Base-by-base conservation (phyloP, 2,797 vertebrate species). In the Manis crassicaudata region DNA sequence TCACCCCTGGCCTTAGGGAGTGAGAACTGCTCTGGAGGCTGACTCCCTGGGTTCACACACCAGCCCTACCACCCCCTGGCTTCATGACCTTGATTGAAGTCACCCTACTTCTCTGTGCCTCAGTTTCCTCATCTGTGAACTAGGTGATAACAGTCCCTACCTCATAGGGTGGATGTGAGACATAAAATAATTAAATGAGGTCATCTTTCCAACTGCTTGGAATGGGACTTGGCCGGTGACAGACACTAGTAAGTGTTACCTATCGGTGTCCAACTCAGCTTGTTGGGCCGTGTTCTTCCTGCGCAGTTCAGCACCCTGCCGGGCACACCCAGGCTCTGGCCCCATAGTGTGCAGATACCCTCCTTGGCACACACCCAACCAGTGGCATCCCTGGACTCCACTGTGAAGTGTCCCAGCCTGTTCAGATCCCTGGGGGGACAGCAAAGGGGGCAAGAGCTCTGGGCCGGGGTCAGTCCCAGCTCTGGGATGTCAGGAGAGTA, bases 61-160 rank as follows among this genome's bases (percentile, higher is more conserved):
- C 68, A 56, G 40, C 60, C 37, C n/a, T 12, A 62, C 60, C 60
- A 14, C 68, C 35, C 76, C 29, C 80, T 73, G 65, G 67, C 73
- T 83, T 68, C 25, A 27, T 50, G 65, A 73, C 35, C 43, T 52
- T 29, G 18, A 56, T 0, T 21, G 60, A 87, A 27, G 75, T 87
- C 37, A n/a, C 21, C 11, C 52, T 1, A 3, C 56, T 32, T 63
- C 37, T 37, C 60, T 67, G 62, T 52, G 68, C 65, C 84, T 95
- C 68, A 52, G 40, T 88, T 88, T 96, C 52, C 84, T 93, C 17
- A 9, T 60, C 50, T 77, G 84, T 16, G 65, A 85, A 92, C n/a
- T 13, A 23, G 56, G 60, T 65, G 79, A 8, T 17, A 32, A 43
- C 6, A 35, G 21, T 56, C 18, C 25, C 29, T 40, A 5, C 16